Conservation (phyloP, 2,113 vertebrate species). For the Ploceus nigricollis region DNA sequence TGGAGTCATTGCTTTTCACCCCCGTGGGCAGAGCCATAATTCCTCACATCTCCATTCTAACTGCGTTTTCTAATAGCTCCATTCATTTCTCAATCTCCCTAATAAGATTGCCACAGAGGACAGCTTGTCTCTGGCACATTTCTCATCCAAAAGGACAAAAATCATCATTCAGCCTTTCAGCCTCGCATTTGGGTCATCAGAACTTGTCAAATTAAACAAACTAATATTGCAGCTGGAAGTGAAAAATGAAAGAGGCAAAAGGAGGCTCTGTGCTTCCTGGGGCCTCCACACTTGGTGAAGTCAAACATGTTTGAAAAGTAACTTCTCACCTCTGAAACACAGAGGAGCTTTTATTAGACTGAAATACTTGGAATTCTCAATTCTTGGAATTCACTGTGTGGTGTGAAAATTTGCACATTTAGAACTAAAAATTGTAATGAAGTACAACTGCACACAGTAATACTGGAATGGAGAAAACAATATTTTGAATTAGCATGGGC, state of each 20-base stretch:
- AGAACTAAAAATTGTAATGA: not conserved
- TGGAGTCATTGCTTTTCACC: constrained; percentile 18
- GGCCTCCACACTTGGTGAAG: not conserved
- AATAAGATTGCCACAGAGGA: constrained; percentile 31
- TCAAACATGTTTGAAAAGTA: not conserved
- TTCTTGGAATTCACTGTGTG: not conserved
- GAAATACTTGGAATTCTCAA: not conserved
- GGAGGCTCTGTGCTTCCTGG: not conserved
- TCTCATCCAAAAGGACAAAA: constrained; percentile 43
- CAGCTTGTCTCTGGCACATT: constrained; percentile 25
- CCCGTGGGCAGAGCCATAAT: constrained; percentile 29
- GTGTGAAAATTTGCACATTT: not conserved
- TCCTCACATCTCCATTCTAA: constrained; percentile 40
- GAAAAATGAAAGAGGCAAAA: not conserved
- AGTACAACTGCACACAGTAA: not conserved
- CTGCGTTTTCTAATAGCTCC: not conserved
- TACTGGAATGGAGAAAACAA: not conserved
- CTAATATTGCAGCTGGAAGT: constrained; percentile 9
- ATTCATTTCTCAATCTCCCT: constrained; percentile 50
- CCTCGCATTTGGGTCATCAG: not conserved
- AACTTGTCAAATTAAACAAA: constrained; percentile 51
- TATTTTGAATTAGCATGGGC: not conserved
- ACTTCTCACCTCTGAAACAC: not conserved
- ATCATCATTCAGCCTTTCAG: constrained; percentile 25
- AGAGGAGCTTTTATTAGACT: not conserved